Evolutionary conservation across 1,140 invertebrate genomes (phyloP).

Genomic region (Heliconius himera): DNA sequence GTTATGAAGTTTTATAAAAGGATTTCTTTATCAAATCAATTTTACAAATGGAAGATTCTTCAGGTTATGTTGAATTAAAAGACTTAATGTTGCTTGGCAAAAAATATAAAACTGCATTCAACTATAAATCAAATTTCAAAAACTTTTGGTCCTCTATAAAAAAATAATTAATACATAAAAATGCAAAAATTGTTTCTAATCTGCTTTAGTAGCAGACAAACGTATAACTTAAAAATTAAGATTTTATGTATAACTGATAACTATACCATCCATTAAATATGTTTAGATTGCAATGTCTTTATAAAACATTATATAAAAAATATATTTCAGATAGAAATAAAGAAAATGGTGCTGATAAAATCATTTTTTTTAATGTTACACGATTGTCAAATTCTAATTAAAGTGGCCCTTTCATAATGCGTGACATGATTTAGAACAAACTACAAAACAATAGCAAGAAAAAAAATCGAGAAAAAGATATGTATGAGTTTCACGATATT

Average conservation of each 20-base stretch:
- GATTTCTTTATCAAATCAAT: too few relatives aligned
- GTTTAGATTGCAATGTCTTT: too few relatives aligned
- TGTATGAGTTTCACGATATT: too few relatives aligned
- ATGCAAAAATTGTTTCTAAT: not conserved
- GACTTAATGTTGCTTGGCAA: not conserved
- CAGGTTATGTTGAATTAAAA: not conserved
- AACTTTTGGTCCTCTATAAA: constrained; percentile 1
- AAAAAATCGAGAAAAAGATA: not conserved
- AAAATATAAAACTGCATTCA: not conserved
- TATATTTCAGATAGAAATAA: not conserved
- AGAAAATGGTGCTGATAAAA: not conserved
- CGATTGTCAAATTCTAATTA: not conserved
- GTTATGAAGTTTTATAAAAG: too few relatives aligned
- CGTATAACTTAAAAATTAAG: not conserved
- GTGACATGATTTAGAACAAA: constrained; percentile 11
- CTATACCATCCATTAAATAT: not conserved
- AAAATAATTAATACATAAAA: not conserved
- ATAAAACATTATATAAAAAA: not conserved
- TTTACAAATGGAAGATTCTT: not conserved
- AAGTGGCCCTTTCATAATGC: not conserved
- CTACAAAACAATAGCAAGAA: not conserved
- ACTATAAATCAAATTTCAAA: not conserved
- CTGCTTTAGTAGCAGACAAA: not conserved
- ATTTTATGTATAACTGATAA: not conserved
- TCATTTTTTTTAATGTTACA: not conserved